phyloP scores from a whole-genome alignment of 1,140 invertebrate species.

The Calephelis virginiensis region DNA sequence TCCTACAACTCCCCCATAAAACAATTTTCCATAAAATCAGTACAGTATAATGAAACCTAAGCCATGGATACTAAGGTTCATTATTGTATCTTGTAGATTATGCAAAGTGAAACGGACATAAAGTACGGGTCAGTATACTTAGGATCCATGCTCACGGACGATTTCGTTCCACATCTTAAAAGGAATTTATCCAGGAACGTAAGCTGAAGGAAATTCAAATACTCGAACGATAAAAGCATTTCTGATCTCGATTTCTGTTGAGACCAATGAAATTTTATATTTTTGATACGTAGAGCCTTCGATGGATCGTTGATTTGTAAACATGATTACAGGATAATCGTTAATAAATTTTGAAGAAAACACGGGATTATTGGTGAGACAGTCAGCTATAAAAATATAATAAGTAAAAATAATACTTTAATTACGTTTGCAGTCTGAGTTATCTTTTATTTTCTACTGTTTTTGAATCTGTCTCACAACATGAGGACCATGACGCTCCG shows the following conservation, averaged over 20 bases:
- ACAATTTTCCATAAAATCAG: slow-evolving; percentile 8
- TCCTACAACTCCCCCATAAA: slow-evolving; percentile 8
- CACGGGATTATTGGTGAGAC: no score
- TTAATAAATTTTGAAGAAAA: no score
- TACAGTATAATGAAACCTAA: slow-evolving; percentile 11
- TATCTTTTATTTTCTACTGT: no score
- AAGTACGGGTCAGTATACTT: slow-evolving; percentile 51
- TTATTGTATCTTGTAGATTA: slow-evolving; percentile 29
- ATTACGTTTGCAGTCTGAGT: no score
- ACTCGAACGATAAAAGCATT: slow-evolving; percentile 63
- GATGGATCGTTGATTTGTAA: slow-evolving; percentile 41
- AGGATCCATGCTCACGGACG: slow-evolving; percentile 42
- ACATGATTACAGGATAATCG: neutral
- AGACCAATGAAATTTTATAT: slow-evolving; percentile 57
- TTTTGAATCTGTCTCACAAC: no score
- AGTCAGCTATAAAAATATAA: no score
- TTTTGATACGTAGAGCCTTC: slow-evolving; percentile 33
- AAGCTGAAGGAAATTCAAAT: slow-evolving; percentile 64
- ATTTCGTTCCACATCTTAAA: slow-evolving; percentile 51
- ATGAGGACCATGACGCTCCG: no score
- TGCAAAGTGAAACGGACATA: slow-evolving; percentile 40
- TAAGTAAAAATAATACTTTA: no score
- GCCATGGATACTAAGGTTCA: slow-evolving; percentile 1
- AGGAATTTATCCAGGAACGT: slow-evolving; percentile 58
- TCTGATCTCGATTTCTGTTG: slow-evolving; percentile 55